Evolutionary conservation across 2,113 vertebrate species (phyloP).

Genomic region (Atlantisia rogersi): DNA sequence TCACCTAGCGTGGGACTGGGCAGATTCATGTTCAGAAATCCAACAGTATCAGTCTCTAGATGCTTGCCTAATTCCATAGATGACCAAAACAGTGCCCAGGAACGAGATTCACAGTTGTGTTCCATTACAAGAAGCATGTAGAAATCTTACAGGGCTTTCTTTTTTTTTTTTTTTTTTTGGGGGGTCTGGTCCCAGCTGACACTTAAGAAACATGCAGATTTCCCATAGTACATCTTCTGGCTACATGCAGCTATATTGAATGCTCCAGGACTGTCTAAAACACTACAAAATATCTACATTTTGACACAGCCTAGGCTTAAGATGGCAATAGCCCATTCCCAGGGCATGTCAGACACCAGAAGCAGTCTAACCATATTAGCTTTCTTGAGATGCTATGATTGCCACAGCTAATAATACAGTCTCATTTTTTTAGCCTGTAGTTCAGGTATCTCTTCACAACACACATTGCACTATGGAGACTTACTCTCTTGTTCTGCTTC

Average conservation of each 20-base stretch:
- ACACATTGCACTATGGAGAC: not conserved
- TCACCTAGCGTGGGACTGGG: not conserved
- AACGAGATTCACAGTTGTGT: not conserved
- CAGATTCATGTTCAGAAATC: fast-evolving
- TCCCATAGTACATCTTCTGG: not conserved
- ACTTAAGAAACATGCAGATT: not conserved
- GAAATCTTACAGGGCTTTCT: not conserved
- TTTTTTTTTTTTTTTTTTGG: not conserved
- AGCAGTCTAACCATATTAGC: not conserved
- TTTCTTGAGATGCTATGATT: not conserved
- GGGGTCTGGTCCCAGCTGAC: not conserved
- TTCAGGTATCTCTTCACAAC: not conserved
- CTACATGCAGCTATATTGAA: not conserved
- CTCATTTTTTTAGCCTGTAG: not conserved
- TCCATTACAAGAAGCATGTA: not conserved
- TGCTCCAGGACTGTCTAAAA: not conserved
- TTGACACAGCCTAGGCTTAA: not conserved
- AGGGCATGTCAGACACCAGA: not conserved
- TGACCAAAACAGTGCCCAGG: not conserved
- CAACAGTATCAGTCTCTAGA: not conserved
- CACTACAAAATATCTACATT: not conserved
- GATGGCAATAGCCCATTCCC: not conserved
- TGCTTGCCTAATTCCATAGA: not conserved
- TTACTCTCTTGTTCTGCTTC: not conserved
- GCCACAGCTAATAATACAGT: not conserved